phyloP scores from a whole-genome alignment of 2,888 invertebrate species.

The Meteorus colon region DNA sequence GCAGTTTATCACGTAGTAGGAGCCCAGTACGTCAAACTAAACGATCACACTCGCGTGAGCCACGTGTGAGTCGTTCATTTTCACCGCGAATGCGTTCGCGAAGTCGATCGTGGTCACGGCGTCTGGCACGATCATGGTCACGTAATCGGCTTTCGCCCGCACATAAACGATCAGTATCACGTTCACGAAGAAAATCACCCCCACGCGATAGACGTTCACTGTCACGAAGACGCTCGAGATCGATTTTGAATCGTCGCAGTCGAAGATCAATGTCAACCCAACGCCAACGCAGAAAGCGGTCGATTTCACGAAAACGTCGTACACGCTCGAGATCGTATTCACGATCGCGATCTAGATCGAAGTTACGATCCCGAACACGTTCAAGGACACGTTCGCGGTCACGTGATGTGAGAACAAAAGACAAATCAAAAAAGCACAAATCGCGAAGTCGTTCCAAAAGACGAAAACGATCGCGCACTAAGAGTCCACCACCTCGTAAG shows the following conservation, averaged over 20 bases:
- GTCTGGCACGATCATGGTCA: constrained; percentile 60
- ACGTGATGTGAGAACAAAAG: constrained; percentile 59
- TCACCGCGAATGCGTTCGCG: constrained; percentile 42
- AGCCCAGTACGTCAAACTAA: constrained; percentile 47
- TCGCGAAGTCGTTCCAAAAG: constrained; percentile 68
- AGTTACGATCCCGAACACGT: constrained; percentile 43
- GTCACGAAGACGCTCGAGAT: constrained; percentile 57
- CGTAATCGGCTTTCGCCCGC: constrained; percentile 60
- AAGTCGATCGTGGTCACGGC: constrained; percentile 60
- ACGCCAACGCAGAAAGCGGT: constrained; percentile 42
- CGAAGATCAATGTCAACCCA: constrained; percentile 35
- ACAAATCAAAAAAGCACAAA: constrained; percentile 67
- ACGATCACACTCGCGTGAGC: constrained; percentile 40
- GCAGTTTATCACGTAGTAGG: constrained; percentile 59
- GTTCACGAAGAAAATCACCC: constrained; percentile 60
- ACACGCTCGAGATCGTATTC: constrained; percentile 60
- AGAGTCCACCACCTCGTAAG: constrained; percentile 60
- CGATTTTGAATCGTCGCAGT: constrained; percentile 41
- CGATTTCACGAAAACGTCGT: constrained; percentile 57
- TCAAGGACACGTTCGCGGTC: constrained; percentile 45
- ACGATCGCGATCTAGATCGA: constrained; percentile 32
- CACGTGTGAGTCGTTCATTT: constrained; percentile 45
- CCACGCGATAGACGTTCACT: constrained; percentile 60
- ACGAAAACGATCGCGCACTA: constrained; percentile 65
- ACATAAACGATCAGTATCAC: constrained; percentile 59